These are phyloP conservation scores for Drosophila seguyi DNA, from an alignment of 1,140 invertebrate genomes.

Conservation along the genomic window DNA sequence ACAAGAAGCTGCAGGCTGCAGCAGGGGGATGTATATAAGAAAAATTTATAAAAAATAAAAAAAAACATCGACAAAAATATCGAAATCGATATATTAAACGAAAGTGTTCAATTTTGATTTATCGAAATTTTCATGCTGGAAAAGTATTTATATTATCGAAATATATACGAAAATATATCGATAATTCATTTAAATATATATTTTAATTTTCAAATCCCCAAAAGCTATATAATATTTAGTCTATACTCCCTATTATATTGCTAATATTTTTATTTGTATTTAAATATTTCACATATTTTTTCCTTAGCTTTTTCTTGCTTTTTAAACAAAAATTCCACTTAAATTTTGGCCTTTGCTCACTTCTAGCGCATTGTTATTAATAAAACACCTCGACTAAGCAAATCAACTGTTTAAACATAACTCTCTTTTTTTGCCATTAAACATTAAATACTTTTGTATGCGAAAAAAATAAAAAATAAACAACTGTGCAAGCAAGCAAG, in stretches of 20 bases:
- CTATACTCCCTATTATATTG: background rate
- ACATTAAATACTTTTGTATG: conserved; percentile 11
- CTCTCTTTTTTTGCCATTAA: background rate
- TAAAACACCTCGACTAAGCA: background rate
- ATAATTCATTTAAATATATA: too few relatives aligned
- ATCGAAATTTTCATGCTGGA: background rate
- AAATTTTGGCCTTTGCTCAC: background rate
- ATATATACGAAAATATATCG: background rate
- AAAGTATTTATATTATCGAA: background rate
- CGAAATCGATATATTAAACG: background rate
- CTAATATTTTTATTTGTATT: background rate
- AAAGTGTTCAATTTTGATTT: background rate
- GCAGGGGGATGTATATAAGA: background rate
- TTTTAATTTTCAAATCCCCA: background rate
- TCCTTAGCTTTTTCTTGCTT: background rate
- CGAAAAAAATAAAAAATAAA: conserved; percentile 1
- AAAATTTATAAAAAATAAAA: too few relatives aligned
- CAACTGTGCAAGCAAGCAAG: conserved; percentile 36
- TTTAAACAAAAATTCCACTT: conserved; percentile 3
- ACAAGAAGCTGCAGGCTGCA: conserved; percentile 13
- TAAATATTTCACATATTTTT: background rate
- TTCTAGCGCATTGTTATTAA: background rate
- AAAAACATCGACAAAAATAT: background rate
- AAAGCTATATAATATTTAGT: background rate
- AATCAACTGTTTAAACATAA: conserved; percentile 45